Percentiles rank a stretch among this genome's conserved stretches.
These are phyloP conservation scores for Amiota minor DNA, from an alignment of 2,888 invertebrate species.

Conservation along the genomic window DNA sequence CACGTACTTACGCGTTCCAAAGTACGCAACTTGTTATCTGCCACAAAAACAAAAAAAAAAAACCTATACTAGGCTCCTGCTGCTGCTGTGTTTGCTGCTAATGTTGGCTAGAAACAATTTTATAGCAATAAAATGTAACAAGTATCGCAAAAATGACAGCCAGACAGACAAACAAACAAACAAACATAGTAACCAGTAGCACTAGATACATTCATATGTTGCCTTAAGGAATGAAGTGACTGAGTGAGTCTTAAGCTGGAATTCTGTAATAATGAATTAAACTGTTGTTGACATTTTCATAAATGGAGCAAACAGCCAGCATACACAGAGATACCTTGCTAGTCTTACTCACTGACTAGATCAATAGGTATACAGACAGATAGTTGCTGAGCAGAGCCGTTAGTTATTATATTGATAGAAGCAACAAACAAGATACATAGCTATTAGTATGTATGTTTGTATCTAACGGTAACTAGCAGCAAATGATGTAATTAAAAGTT, in stretches of 20 bases:
- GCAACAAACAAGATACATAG: not conserved
- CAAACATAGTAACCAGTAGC: not conserved
- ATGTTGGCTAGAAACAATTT: conserved; percentile 21
- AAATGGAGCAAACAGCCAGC: conserved; percentile 24
- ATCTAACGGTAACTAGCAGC: conserved; percentile 9
- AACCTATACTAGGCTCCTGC: too few species aligned
- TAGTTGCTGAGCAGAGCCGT: not conserved
- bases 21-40: too few species aligned
- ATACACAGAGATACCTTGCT: not conserved
- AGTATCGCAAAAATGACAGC: conserved; percentile 7
- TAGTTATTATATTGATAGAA: not conserved
- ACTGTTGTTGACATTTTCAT: conserved; percentile 24
- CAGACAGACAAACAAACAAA: not conserved
- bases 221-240: conserved; percentile 11
- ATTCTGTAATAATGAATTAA: conserved; percentile 25
- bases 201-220: not conserved
- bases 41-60: too few species aligned
- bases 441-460: not conserved
- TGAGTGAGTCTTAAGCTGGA: not conserved
- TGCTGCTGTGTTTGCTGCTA: not conserved
- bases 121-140: conserved; percentile 26
- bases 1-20: not conserved
- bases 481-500: conserved; percentile 31
- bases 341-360: too few species aligned
- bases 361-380: too few species aligned